Evolutionary conservation across 2,888 invertebrate genomes (phyloP), one percentile per base, ranked within the genome.

Genomic region (Dryobota labecula): DNA sequence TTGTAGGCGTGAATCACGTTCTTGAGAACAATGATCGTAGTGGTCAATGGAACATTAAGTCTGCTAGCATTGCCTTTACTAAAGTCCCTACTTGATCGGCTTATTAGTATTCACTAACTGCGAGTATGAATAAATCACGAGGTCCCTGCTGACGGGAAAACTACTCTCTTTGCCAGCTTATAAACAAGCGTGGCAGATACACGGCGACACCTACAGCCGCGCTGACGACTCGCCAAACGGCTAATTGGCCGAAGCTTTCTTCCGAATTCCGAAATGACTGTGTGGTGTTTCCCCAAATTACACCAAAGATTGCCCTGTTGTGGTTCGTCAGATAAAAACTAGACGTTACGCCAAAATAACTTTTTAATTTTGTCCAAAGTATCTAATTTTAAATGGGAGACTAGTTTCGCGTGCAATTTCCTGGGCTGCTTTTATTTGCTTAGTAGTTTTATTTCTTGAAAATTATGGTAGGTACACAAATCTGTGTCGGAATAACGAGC

Each of bases 221-320:
- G 77, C 87, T 87, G 90, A 90, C 86, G 80, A 87, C 83, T 87
- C 86, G 88, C 89, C 87, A 87, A 87, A 81, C 84, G 72, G 83
- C 84, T 92, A 90, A 91, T 90, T 90, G 86, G 80, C 77, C 80
- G 80, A 86, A 84, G 78, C 83, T 86, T 85, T 89, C 85, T 86
- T 83, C 82, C 80, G 86, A 87, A 87, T 85, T 84, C 84, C 80
- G 81, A 87, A 81, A 90, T 89, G 90, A 89, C 88, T 86, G 85
- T 88, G 86, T 86, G 91, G 90, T 92, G 92, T 90, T 93, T 92
- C 88, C 92, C 92, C 84, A 85, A 87, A 85, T 82, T 88, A 58
- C 84, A 82, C 63, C 74, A 84, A 79, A 81, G 75, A 73, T 82
- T 84, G 67, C 82, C 84, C 64, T 78, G 82, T 60, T 80, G 82